A percentile compares a stretch with the other conserved stretches of the same genome.
phyloP scores from a whole-genome alignment of 2,888 invertebrate species.

The Hypercompe scribonia region DNA sequence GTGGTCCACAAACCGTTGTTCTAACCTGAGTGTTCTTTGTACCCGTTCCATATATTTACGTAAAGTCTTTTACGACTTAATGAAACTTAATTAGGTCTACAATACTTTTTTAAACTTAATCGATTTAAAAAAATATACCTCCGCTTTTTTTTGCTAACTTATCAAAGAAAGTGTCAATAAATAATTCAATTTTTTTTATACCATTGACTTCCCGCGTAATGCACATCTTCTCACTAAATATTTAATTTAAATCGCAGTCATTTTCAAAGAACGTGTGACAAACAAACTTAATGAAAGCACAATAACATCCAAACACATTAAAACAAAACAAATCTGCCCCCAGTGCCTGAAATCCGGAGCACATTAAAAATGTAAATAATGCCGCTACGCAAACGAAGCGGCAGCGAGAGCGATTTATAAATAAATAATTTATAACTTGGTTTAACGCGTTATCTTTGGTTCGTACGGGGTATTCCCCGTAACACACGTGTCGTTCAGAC shows the following conservation, averaged over 20 bases:
- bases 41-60: no score
- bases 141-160: background rate
- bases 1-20: no score
- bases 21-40: no score
- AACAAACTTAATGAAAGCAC: conserved; percentile 17
- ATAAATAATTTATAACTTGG: conserved; percentile 27
- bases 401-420: conserved; percentile 14
- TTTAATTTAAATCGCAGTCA: conserved; percentile 13
- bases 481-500: background rate
- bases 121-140: no score
- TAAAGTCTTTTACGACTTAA: no score
- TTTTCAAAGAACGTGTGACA: conserved; percentile 9
- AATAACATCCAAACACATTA: conserved; percentile 38
- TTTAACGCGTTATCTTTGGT: background rate
- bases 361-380: conserved; percentile 62
- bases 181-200: background rate
- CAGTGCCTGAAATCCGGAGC: conserved; percentile 46
- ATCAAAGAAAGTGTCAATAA: background rate
- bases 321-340: conserved; percentile 46
- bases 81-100: no score
- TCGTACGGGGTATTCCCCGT: background rate
- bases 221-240: background rate
- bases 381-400: conserved; percentile 15
- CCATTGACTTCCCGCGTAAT: background rate
- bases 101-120: no score